These are phyloP conservation scores for Drosophila lini DNA, from an alignment of 1,140 invertebrate genomes.

Conservation along the genomic window DNA sequence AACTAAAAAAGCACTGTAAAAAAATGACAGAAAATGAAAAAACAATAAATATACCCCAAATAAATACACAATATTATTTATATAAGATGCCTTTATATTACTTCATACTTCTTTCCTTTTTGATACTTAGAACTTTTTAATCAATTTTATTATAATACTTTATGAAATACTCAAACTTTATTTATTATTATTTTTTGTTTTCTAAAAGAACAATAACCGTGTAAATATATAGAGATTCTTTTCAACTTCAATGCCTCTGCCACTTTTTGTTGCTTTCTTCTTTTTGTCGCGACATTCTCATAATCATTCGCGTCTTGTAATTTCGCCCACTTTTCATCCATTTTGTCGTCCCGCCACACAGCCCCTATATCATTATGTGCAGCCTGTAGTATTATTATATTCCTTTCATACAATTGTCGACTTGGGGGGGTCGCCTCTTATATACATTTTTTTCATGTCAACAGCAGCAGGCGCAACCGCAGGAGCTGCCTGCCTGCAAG, in stretches of 20 bases:
- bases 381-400: constrained; percentile 62
- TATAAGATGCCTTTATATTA: neutral
- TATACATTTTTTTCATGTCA: constrained; percentile 62
- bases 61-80: neutral
- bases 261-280: constrained; percentile 24
- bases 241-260: constrained; percentile 22
- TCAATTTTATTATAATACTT: no score
- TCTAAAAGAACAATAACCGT: neutral
- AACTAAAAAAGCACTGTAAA: neutral
- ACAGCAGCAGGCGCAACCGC: constrained; percentile 52
- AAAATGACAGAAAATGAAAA: neutral
- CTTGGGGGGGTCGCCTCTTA: constrained; percentile 34
- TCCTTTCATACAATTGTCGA: constrained; percentile 65
- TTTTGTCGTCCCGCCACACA: constrained; percentile 15
- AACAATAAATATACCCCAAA: neutral
- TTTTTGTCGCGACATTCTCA: constrained; percentile 43
- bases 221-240: neutral
- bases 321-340: constrained; percentile 4
- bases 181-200: no score
- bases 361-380: constrained; percentile 51
- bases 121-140: no score
- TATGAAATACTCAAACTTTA: no score
- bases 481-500: constrained; percentile 47
- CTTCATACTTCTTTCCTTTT: neutral
- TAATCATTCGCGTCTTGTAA: constrained; percentile 43